Conservation (phyloP, 2,888 invertebrate species). For the Cheilosia grossa region DNA sequence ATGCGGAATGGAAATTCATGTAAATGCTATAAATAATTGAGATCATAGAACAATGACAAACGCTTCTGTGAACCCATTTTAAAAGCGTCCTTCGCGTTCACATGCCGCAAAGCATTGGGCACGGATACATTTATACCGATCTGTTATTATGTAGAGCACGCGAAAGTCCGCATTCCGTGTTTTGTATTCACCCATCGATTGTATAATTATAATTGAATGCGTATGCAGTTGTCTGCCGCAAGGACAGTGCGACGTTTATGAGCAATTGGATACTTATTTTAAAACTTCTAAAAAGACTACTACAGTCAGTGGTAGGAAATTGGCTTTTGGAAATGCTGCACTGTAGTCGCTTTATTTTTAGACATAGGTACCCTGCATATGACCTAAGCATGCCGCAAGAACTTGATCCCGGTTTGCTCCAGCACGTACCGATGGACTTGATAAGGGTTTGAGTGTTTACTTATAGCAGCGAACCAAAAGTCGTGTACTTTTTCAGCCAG, state of each 20-base stretch:
- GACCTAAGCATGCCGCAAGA: too few relatives aligned
- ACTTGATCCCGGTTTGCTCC: too few relatives aligned
- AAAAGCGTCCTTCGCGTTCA: slow-evolving; percentile 7
- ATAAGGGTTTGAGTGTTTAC: neutral
- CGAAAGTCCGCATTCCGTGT: neutral
- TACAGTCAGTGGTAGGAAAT: too few relatives aligned
- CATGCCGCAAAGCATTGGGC: too few relatives aligned
- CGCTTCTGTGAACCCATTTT: slow-evolving; percentile 1
- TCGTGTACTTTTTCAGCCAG: neutral
- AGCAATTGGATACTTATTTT: too few relatives aligned
- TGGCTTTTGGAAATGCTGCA: too few relatives aligned
- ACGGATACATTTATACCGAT: neutral
- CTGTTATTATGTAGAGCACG: neutral
- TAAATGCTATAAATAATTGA: slow-evolving; percentile 30
- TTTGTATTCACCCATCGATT: neutral
- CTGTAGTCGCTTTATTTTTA: too few relatives aligned
- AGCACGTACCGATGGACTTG: too few relatives aligned
- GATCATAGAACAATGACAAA: slow-evolving; percentile 24
- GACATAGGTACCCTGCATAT: too few relatives aligned
- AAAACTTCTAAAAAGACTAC: too few relatives aligned
- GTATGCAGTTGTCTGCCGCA: neutral
- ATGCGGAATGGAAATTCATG: neutral
- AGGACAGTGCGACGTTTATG: too few relatives aligned
- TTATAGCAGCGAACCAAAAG: neutral
- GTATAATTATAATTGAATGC: slow-evolving; percentile 10